Conservation (phyloP, 2,888 invertebrate genomes). For the Phyllotreta cruciferae region DNA sequence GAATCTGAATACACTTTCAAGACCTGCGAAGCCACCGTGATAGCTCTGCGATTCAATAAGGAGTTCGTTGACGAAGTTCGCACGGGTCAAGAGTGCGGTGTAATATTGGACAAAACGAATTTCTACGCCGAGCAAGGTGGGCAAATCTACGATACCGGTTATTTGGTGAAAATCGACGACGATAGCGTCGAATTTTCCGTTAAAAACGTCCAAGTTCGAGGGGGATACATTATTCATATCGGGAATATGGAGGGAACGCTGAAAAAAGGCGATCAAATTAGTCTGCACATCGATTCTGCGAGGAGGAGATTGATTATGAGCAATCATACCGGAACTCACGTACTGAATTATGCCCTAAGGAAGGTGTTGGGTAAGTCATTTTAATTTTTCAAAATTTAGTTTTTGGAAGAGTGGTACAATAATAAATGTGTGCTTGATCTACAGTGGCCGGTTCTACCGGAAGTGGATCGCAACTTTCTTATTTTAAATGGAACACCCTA, state of each 20-base stretch:
- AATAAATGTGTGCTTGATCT: too few relatives aligned
- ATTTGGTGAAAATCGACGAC: conserved; percentile 80
- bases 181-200: conserved; percentile 91
- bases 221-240: conserved; percentile 93
- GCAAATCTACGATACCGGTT: conserved; percentile 96
- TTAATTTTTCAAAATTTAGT: too few relatives aligned
- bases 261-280: conserved; percentile 84
- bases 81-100: conserved; percentile 88
- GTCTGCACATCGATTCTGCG: conserved; percentile 81
- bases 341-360: conserved; percentile 92
- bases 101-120: conserved; percentile 88
- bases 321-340: conserved; percentile 98
- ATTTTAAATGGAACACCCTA: too few relatives aligned
- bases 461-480: too few relatives aligned
- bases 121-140: conserved; percentile 99
- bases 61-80: conserved; percentile 83
- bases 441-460: not conserved
- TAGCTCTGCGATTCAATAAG: conserved; percentile 73
- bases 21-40: conserved; percentile 75
- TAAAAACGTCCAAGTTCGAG: conserved; percentile 92
- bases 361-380: conserved; percentile 72
- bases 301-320: conserved; percentile 95
- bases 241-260: conserved; percentile 88
- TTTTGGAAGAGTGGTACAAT: too few relatives aligned
- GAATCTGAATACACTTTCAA: conserved; percentile 80